Conservation (phyloP, 2,113 vertebrate species). For the Misgurnus mizolepis region DNA sequence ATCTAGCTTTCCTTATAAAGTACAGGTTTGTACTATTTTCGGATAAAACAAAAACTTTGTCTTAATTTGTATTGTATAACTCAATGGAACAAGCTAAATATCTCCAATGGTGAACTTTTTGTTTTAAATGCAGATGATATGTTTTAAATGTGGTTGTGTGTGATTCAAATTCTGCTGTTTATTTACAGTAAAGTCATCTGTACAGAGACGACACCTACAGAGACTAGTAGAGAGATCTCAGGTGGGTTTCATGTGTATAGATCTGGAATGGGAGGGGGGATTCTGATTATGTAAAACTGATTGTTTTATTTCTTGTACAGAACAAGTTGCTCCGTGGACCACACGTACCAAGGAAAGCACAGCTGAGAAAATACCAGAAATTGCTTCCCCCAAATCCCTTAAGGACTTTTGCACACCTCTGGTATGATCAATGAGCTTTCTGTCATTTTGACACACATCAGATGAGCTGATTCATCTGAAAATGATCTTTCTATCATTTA, state of each 20-base stretch:
- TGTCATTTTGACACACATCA: conserved; percentile 5
- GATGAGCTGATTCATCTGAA: not conserved
- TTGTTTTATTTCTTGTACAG: conserved; percentile 55
- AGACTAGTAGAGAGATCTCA: conserved; percentile 44
- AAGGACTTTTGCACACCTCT: conserved; percentile 55
- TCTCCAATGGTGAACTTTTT: not conserved
- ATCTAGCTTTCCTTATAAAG: too few relatives aligned
- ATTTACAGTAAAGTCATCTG: conserved; percentile 64
- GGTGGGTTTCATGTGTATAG: conserved; percentile 56
- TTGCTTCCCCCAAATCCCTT: conserved; percentile 23
- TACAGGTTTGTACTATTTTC: too few relatives aligned
- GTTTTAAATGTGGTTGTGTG: not conserved
- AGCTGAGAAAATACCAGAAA: conserved; percentile 39
- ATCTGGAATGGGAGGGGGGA: not conserved
- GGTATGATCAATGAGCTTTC: conserved; percentile 62
- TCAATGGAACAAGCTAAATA: not conserved
- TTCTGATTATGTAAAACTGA: conserved; percentile 7
- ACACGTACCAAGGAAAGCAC: conserved; percentile 44
- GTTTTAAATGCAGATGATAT: conserved; percentile 12
- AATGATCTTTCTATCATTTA: too few relatives aligned
- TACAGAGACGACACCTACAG: conserved; percentile 52
- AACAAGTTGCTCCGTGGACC: conserved; percentile 37
- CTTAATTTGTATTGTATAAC: not conserved
- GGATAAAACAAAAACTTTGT: too few relatives aligned
- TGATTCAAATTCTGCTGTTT: conserved; percentile 17